Base-by-base conservation (phyloP, 1,140 invertebrate species). In the Potamilus streckersoni region DNA sequence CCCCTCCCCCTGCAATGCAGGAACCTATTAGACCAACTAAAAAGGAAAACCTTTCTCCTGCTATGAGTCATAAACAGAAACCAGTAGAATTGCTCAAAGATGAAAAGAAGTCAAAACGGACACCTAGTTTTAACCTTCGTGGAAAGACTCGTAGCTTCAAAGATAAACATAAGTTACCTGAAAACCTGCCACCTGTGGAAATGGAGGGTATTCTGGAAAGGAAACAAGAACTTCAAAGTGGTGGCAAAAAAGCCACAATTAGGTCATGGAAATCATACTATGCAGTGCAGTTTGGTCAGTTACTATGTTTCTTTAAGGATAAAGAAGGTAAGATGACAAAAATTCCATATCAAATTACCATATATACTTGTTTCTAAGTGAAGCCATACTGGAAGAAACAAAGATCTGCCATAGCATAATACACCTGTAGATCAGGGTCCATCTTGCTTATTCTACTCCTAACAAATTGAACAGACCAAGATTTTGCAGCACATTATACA, bases 291-390 rank as follows among this genome's bases (percentile, higher is more conserved):
- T 99, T 97, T 87, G 97, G 97, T 0, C 97, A 99, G 88, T 89
- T 99, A 74, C 90, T 99, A 31, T 99, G 97, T 91, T 99, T 99
- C 94, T 99, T 99, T 91, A 96, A 97, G 87, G 97, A 98, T 87
- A 94, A 95, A 84, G 94, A 95, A 77, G 96, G 97, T 91, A 82
- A 58, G 79, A 55, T 75, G 20, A 71, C 8, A 20, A 4, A 49
- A 49, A 49, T 58, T 66, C 16, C 12, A n/a, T 59, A 55, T 72
- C 62, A n/a, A 8, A 49, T 49, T 49, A 2, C 27, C 27, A 31
- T 31, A 31, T 31, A 4, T 31, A 31, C 27, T 31, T 31, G 27
- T 31, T 31, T 31, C 2, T 31, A 31, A 31, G 27, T 2, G 1
- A 31, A 31, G 27, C 27, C 27, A 31, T 2, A 31, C 27, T 31